Evolutionary conservation across 1,140 invertebrate genomes (phyloP).

Genomic region (Hestina assimilis): DNA sequence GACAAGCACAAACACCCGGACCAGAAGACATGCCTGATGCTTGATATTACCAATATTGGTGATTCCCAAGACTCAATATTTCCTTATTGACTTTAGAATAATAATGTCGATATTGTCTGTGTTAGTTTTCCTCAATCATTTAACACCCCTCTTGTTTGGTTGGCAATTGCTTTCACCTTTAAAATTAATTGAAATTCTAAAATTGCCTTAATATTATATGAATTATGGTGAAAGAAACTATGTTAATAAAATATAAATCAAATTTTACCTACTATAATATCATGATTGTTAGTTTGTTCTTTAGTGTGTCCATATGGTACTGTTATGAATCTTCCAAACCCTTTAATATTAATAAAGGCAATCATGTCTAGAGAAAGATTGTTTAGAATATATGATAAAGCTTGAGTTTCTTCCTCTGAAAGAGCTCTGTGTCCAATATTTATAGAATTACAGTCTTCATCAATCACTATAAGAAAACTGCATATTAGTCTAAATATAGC

Average conservation of each 20-base stretch:
- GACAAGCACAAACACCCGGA: too few relatives aligned
- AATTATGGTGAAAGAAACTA: too few relatives aligned
- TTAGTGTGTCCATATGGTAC: conserved; percentile 44
- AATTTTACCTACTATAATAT: conserved; percentile 44
- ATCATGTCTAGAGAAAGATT: conserved; percentile 44
- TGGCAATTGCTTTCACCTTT: too few relatives aligned
- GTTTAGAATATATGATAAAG: conserved; percentile 48
- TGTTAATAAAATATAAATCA: not conserved
- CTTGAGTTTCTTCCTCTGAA: conserved; percentile 55
- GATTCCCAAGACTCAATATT: too few relatives aligned
- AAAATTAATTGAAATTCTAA: too few relatives aligned
- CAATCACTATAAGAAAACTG: conserved; percentile 18
- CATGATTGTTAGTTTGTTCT: conserved; percentile 39
- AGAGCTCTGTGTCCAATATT: conserved; percentile 45
- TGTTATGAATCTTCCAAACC: conserved; percentile 50
- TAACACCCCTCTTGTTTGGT: too few relatives aligned
- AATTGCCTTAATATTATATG: too few relatives aligned
- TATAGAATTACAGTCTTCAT: conserved; percentile 49
- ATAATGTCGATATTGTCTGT: too few relatives aligned
- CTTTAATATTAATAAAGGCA: conserved; percentile 55
- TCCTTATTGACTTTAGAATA: too few relatives aligned
- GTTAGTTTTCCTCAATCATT: too few relatives aligned
- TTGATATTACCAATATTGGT: too few relatives aligned
- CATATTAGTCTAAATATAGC: not conserved
- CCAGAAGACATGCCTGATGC: too few relatives aligned